Conservation (phyloP, 2,797 vertebrate species). For the Parambassis ranga region DNA sequence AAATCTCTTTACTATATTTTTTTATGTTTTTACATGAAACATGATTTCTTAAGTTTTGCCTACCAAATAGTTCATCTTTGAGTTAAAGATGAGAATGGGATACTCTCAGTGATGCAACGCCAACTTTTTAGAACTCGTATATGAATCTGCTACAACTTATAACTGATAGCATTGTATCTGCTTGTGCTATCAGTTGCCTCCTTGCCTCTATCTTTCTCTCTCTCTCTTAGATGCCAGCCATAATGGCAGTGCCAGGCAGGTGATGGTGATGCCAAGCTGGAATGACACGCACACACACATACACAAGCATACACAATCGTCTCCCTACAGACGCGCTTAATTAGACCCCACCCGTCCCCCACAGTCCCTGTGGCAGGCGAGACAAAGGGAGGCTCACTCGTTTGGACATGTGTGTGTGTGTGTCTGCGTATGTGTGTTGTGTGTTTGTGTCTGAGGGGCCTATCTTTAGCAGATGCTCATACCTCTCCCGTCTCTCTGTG, state of each 20-base stretch:
- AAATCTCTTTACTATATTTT: too few relatives aligned
- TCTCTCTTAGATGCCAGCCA: conserved; percentile 67
- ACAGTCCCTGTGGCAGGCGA: conserved; percentile 84
- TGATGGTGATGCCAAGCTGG: conserved; percentile 82
- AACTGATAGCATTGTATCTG: conserved; percentile 26
- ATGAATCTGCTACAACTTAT: too few relatives aligned
- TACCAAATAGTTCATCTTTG: too few relatives aligned
- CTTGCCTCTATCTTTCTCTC: conserved; percentile 9
- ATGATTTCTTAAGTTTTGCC: too few relatives aligned
- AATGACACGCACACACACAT: conserved; percentile 73
- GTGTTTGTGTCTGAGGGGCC: conserved; percentile 77
- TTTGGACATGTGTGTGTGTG: conserved; percentile 72
- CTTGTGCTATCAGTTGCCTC: conserved; percentile 3
- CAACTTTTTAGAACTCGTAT: too few relatives aligned
- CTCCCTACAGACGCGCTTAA: conserved; percentile 85
- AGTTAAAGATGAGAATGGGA: too few relatives aligned
- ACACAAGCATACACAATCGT: conserved; percentile 56
- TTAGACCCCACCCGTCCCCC: conserved; percentile 84
- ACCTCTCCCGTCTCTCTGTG: conserved; percentile 91
- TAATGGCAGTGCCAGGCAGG: conserved; percentile 79
- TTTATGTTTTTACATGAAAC: too few relatives aligned
- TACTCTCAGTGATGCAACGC: too few relatives aligned
- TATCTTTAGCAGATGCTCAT: conserved; percentile 93
- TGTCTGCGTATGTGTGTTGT: conserved; percentile 40
- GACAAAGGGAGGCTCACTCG: conserved; percentile 87